These are phyloP conservation scores for Clarias gariepinus DNA, from an alignment of 2,113 vertebrate genomes.

Conservation along the genomic window DNA sequence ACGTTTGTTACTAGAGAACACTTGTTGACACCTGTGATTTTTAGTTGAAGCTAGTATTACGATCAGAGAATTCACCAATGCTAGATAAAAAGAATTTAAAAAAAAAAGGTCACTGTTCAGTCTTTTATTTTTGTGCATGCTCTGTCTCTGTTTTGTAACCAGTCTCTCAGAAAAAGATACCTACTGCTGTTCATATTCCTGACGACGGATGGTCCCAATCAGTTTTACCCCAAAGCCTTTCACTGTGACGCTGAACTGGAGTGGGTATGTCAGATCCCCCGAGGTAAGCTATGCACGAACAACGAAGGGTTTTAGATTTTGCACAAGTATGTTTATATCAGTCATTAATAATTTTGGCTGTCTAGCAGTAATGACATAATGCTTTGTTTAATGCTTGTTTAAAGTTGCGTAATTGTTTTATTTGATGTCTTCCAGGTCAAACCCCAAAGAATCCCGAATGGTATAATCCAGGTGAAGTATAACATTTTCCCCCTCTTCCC, in stretches of 20 bases:
- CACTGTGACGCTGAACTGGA: constrained; percentile 87
- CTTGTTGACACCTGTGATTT: background rate
- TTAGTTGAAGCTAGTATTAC: background rate
- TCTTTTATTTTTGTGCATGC: background rate
- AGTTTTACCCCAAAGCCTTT: constrained; percentile 82
- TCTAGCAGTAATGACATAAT: background rate
- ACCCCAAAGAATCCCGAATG: constrained; percentile 81
- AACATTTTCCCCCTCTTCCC: background rate
- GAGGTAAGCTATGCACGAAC: constrained; percentile 74
- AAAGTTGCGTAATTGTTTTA: constrained; percentile 8
- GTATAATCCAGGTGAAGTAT: constrained; percentile 86
- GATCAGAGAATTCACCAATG: background rate
- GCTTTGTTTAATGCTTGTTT: background rate
- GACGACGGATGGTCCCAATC: constrained; percentile 38
- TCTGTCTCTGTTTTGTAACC: constrained; percentile 41
- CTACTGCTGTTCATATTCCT: constrained; percentile 52
- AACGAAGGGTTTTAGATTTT: background rate
- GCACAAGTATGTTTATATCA: background rate
- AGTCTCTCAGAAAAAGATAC: constrained; percentile 63
- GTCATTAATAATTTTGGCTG: background rate
- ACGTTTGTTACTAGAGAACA: background rate
- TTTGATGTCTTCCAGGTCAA: constrained; percentile 71
- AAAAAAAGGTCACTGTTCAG: background rate
- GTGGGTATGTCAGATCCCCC: constrained; percentile 92
- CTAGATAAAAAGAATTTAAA: background rate